Evolutionary conservation across 2,113 vertebrate species (phyloP).

Genomic region (Bombycilla garrulus): DNA sequence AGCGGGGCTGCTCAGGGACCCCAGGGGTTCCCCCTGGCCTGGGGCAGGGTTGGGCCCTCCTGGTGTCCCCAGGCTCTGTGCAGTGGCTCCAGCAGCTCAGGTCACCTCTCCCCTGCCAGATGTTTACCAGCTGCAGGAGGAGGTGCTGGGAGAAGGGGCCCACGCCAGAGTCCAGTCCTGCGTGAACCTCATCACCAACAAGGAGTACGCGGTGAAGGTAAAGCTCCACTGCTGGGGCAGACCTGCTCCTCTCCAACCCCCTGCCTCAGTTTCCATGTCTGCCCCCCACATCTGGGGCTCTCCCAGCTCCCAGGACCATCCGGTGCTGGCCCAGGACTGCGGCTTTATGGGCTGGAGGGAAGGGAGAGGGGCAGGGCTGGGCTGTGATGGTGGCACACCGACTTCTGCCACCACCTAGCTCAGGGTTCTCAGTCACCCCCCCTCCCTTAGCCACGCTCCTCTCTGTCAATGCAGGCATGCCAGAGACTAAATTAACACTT

Average conservation of each 20-base stretch:
- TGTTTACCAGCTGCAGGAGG: slow-evolving; percentile 95
- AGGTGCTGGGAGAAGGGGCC: slow-evolving; percentile 92
- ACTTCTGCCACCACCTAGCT: background rate
- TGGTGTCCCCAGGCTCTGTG: background rate
- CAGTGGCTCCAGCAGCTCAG: rapidly evolving
- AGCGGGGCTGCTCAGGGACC: background rate
- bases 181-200: slow-evolving; percentile 93
- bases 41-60: background rate
- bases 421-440: rapidly evolving
- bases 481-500: background rate
- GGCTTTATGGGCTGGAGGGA: background rate
- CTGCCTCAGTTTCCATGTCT: background rate
- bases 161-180: slow-evolving; percentile 95
- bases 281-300: rapidly evolving
- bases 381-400: rapidly evolving
- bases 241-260: background rate
- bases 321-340: rapidly evolving
- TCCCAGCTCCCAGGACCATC: background rate
- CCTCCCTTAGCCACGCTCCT: background rate
- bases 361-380: background rate
- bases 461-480: background rate
- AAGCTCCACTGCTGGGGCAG: background rate
- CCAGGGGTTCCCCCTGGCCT: rapidly evolving
- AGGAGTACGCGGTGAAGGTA: slow-evolving; percentile 98
- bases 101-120: slow-evolving; percentile 66